Evolutionary conservation across 1,140 invertebrate genomes (phyloP).

Genomic region (Calephelis nemesis): DNA sequence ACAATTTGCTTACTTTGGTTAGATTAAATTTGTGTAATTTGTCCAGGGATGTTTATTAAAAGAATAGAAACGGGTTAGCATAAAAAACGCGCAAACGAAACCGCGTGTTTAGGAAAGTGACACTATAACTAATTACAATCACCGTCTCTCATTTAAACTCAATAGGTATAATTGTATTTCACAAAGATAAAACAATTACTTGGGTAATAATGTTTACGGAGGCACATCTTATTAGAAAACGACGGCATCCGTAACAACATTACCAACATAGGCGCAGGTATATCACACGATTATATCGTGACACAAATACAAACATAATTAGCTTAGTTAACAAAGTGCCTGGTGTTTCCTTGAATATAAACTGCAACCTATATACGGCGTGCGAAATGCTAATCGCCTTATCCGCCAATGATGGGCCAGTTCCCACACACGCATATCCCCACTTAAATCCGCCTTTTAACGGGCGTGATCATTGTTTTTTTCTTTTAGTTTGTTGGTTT

Average conservation of each 20-base stretch:
- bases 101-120: too few species aligned
- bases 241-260: constrained; percentile 16
- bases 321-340: constrained; percentile 16
- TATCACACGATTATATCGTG: constrained; percentile 9
- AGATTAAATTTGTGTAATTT: too few species aligned
- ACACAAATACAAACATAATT: constrained; percentile 22
- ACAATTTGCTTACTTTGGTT: too few species aligned
- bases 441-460: constrained; percentile 7
- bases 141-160: not conserved
- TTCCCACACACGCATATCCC: constrained; percentile 9
- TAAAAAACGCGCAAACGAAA: too few species aligned
- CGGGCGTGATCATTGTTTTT: not conserved
- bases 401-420: constrained; percentile 9
- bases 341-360: constrained; percentile 12
- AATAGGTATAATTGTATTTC: not conserved
- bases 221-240: constrained; percentile 15
- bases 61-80: too few species aligned
- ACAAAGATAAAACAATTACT: constrained; percentile 15
- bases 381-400: constrained; percentile 13
- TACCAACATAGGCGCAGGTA: constrained; percentile 18
- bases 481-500: too few species aligned
- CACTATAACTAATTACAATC: too few species aligned
- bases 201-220: constrained; percentile 10
- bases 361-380: constrained; percentile 5
- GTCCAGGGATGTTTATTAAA: too few species aligned